Base-by-base conservation (phyloP, 2,797 vertebrate genomes). In the Oreochromis grahami region DNA sequence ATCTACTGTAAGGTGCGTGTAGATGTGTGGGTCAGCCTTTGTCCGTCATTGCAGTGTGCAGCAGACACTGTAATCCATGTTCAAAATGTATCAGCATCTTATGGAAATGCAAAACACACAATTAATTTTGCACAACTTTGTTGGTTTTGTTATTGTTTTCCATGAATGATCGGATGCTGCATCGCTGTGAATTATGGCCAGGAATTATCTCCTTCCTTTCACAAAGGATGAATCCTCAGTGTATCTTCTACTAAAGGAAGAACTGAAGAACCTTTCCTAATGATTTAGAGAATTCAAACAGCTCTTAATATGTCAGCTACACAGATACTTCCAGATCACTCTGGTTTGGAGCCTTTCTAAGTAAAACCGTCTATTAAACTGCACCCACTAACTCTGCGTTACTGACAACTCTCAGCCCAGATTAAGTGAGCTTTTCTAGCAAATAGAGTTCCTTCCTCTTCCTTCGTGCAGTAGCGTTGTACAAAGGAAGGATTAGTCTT, bases 401-500 rank as follows among this genome's bases (percentile, higher is more conserved):
- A 84, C 77, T 74, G 82, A 83, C 83, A 87, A 45, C 79, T 86
- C 86, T 86, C 76, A 83, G 79, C 48, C 84, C 45, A 81, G 85
- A 90, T 89, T 80, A 89, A 89, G 87, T 91, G 89, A 85, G 88
- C 77, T 83, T 77, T 85, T 89, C 80, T 24, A 7, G 72, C 78
- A 70, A 72, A 77, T n/a, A 19, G 55, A 78, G 26, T 38, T n/a
- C 81, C 78, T 21, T 81, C 82, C 72, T 85, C 79, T 55, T 68
- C 26, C 74, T 70, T 81, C 81, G 38, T 43, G 83, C 88, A 86
- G 79, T 79, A 81, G 79, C 52, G 70, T 77, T 43, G 80, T 86
- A 93, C 93, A 95, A 94, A 93, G 88, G 86, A 58, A 85, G 92
- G 93, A 94, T 95, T 93, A 94, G 89, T 86, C 92, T 95, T 92